Evolutionary conservation across 1,140 invertebrate genomes (phyloP), one percentile per base, ranked within the genome.

Genomic region (Stenopsyche tienmushanensis): DNA sequence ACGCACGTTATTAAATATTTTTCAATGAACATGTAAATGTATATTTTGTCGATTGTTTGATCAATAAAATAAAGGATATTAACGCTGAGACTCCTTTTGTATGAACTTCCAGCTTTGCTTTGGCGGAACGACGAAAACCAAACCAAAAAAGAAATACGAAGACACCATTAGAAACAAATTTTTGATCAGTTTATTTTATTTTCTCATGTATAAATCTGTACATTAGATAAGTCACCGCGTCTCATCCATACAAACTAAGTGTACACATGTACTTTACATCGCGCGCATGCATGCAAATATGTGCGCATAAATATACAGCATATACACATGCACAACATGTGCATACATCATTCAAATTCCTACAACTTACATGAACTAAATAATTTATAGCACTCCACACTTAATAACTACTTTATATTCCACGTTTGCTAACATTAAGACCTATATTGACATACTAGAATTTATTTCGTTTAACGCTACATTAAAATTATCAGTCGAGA

Each of bases 401-500:
- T 34, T 34, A 34, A 7, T 13, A n/a, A n/a, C 29, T 34, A 34
- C 29, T 34, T 34, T 7, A 34, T 34, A 34, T 34, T 7, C 13
- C 13, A 34, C 29, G 13, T 34, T n/a, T n/a, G 29, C 29, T 34
- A 34, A 34, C 29, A 34, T 34, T 34, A n/a, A n/a, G n/a, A n/a
- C n/a, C n/a, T 34, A 34, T 34, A 34, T 34, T 34, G 29, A 34
- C 29, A 34, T 34, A 7, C 29, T 34, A 34, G 5, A 13, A 34
- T 34, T 34, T 5, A 34, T 34, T 34, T 13, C 29, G 13, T 34
- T 34, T 7, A 34, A 62, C 20, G 18, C 20, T 23, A 18, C 17
- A 44, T 20, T 63, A 62, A 63, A 41, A 47, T 55, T 64, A 68
- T 68, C 66, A 68, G 66, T 68, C 66, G 60, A 62, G 66, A 60